phyloP scores from a whole-genome alignment of 2,113 vertebrate genomes.

The Apistogramma diplotaenia region DNA sequence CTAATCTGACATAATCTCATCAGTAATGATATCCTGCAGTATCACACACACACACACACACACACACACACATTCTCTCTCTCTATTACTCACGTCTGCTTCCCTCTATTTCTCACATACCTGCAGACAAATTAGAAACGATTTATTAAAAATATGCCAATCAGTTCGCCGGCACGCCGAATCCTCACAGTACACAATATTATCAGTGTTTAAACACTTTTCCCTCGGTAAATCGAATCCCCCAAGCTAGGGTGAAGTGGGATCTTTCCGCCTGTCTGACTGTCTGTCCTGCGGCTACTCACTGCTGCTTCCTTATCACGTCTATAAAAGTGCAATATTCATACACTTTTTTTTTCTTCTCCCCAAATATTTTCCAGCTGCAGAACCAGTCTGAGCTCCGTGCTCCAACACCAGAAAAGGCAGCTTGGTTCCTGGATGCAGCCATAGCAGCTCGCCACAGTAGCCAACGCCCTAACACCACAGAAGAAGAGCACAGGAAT shows the following conservation, averaged over 20 bases:
- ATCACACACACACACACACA: not conserved
- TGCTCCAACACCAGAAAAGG: slow-evolving; percentile 93
- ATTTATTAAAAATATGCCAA: slow-evolving; percentile 21
- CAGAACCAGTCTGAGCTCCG: slow-evolving; percentile 98
- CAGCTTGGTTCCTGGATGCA: slow-evolving; percentile 93
- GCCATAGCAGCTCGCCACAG: slow-evolving; percentile 90
- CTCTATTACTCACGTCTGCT: not conserved
- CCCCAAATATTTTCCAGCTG: slow-evolving; percentile 75
- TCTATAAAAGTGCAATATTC: not conserved
- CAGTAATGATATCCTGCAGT: slow-evolving; percentile 66
- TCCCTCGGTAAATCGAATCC: not conserved
- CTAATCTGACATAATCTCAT: slow-evolving; percentile 77
- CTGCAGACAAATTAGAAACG: slow-evolving; percentile 19
- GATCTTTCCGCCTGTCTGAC: not conserved
- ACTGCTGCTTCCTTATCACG: not conserved
- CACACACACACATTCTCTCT: not conserved
- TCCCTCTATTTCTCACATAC: slow-evolving; percentile 7
- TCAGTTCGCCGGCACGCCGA: not conserved
- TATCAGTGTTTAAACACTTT: slow-evolving; percentile 17
- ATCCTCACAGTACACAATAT: not conserved
- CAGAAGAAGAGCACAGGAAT: slow-evolving; percentile 91
- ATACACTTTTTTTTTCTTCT: not conserved
- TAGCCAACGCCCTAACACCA: slow-evolving; percentile 81
- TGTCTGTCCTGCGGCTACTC: not conserved
- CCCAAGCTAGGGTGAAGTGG: not conserved